Base-by-base conservation (phyloP, 2,797 vertebrate genomes). In the Rhinichthys osculus region DNA sequence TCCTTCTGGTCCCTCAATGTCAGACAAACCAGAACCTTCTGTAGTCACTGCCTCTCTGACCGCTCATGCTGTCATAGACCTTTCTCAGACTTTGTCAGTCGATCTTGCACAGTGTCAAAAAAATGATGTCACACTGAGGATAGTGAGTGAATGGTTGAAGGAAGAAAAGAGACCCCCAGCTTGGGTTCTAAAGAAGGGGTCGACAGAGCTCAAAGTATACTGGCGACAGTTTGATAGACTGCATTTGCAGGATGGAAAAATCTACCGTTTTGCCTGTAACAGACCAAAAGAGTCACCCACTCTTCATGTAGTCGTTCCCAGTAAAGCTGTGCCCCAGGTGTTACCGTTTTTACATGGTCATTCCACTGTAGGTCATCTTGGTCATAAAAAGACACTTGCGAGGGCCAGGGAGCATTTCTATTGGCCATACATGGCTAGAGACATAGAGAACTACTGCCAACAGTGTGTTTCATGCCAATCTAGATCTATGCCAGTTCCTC, bases 381-480 rank as follows among this genome's bases (percentile, higher is more conserved):
- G 40, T 9, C 8, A 42, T 9, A 42, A 42, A 9, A 42, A 42
- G 40, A 42, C 40, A 42, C 40, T 42, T 42, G 40, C 40, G 8
- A 42, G 40, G 40, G 40, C 8, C 40, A 42, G 40, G 40, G 40
- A 42, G 40, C 40, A 42, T 42, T 42, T 42, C 40, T 42, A 42
- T 42, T 42, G 40, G 40, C 40, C 40, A 42, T 42, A 42, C 8
- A 42, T 42, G 40, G 40, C 30, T 23, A 67, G 38, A 33, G 62
- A 84, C 44, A 78, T 84, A 16, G 62, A 62, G 35, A 78, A 78
- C 19, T 84, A 78, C 59, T 85, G 40, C 40, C 40, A 42, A 42
- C 40, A 42, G 40, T 42, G 40, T 42, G 40, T 42, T 42, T 42
- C 40, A 42, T 42, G 40, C 40, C 40, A 42, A 7, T 42, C 40